Conservation (phyloP, 35 echinoderm and acorn worm genomes). For the Heliocidaris tuberculata region DNA sequence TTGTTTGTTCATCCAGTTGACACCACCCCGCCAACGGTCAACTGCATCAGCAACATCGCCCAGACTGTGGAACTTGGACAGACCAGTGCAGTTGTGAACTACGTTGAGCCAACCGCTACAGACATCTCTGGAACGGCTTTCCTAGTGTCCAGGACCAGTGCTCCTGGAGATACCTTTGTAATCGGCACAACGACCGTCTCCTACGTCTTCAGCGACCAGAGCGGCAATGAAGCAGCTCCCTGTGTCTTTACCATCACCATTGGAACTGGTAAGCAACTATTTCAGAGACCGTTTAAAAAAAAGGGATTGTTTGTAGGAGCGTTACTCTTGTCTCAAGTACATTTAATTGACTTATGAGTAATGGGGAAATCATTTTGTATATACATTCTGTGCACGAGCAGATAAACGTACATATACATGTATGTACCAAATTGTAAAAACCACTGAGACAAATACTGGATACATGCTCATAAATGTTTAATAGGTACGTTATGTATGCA, state of each 20-base stretch:
- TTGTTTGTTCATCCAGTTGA: slow-evolving; percentile 22
- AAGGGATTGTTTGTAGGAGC: not conserved
- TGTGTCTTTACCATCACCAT: slow-evolving; percentile 52
- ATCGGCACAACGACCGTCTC: slow-evolving; percentile 42
- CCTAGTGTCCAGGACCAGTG: not conserved
- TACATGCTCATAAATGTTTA: no score
- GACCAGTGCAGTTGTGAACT: slow-evolving; percentile 20
- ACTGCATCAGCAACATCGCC: slow-evolving; percentile 22
- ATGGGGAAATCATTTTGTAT: no score
- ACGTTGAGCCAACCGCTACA: slow-evolving; percentile 36
- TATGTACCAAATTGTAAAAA: no score
- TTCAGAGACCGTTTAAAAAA: not conserved
- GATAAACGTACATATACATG: no score
- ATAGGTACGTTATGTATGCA: no score
- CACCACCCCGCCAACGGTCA: slow-evolving; percentile 49
- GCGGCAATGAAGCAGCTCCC: slow-evolving; percentile 19
- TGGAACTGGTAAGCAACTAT: not conserved
- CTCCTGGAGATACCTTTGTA: slow-evolving; percentile 34
- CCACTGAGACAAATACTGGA: no score
- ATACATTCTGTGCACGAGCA: no score
- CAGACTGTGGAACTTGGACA: slow-evolving; percentile 46
- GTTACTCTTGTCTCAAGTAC: not conserved
- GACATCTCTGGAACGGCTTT: slow-evolving; percentile 40
- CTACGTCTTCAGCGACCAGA: slow-evolving; percentile 51
- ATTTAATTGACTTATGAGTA: not conserved